A percentile compares a stretch with the other conserved stretches of the same genome.
Conservation (phyloP, 2,888 invertebrate genomes). For the Tinea trinotella region DNA sequence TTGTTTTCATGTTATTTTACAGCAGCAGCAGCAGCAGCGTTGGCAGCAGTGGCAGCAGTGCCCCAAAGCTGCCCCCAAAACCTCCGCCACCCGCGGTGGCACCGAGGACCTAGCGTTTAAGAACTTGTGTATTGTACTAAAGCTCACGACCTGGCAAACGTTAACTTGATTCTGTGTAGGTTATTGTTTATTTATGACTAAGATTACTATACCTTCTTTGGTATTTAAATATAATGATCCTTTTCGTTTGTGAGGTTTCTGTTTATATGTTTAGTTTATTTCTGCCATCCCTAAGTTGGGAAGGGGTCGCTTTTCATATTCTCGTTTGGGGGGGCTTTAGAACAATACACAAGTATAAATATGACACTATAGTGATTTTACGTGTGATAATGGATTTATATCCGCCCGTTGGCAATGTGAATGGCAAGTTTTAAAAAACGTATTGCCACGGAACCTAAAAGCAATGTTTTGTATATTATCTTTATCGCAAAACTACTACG, state of each 20-base stretch:
- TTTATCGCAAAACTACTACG: background rate
- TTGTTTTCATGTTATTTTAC: background rate
- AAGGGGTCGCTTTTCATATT: too few relatives aligned
- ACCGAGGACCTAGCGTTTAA: constrained; percentile 33
- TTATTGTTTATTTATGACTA: too few relatives aligned
- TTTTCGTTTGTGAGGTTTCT: too few relatives aligned
- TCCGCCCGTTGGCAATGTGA: background rate
- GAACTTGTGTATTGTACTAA: background rate
- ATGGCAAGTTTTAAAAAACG: background rate
- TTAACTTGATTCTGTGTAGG: too few relatives aligned
- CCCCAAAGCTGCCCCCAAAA: constrained; percentile 55
- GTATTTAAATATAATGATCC: too few relatives aligned
- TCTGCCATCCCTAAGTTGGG: too few relatives aligned
- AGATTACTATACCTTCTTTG: too few relatives aligned
- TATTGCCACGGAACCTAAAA: background rate
- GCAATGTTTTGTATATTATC: background rate
- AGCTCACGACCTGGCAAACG: too few relatives aligned
- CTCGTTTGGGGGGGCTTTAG: too few relatives aligned
- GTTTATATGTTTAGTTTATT: too few relatives aligned
- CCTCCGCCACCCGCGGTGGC: constrained; percentile 40
- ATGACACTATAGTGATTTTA: background rate
- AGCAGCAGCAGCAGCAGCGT: background rate
- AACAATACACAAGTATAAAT: background rate
- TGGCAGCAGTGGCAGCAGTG: constrained; percentile 24
- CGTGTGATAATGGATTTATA: background rate